These are phyloP conservation scores for Pangasius djambal DNA, from an alignment of 2,797 vertebrate genomes.

Conservation along the genomic window DNA sequence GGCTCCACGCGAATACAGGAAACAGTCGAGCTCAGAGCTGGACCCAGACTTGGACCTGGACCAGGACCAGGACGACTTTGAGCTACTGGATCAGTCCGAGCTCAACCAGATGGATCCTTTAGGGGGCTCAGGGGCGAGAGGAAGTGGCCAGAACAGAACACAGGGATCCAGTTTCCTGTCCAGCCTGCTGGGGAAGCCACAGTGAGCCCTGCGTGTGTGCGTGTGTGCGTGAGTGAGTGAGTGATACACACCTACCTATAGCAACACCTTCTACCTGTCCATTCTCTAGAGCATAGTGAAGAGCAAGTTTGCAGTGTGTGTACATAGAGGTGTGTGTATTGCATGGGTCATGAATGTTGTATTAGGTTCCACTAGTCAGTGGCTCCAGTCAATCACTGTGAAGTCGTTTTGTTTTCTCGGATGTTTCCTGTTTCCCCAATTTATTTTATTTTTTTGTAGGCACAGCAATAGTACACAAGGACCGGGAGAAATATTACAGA, in stretches of 20 bases:
- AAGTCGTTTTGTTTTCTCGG: slow-evolving; percentile 62
- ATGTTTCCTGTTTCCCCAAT: slow-evolving; percentile 27
- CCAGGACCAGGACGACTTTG: slow-evolving; percentile 93
- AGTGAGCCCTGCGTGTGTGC: slow-evolving; percentile 63
- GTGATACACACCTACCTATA: slow-evolving; percentile 30
- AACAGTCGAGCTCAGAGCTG: slow-evolving; percentile 89
- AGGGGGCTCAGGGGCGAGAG: slow-evolving; percentile 70
- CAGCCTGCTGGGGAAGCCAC: slow-evolving; percentile 78
- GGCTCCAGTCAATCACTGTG: slow-evolving; percentile 78
- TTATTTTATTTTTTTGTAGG: slow-evolving; percentile 68
- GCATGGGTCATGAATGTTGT: slow-evolving; percentile 49
- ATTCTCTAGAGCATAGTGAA: neutral
- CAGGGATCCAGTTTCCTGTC: slow-evolving; percentile 79
- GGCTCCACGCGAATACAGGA: slow-evolving; percentile 74
- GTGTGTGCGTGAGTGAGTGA: slow-evolving; percentile 25
- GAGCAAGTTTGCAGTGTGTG: slow-evolving; percentile 8
- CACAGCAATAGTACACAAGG: slow-evolving; percentile 74
- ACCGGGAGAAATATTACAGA: slow-evolving; percentile 16
- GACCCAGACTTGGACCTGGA: slow-evolving; percentile 90
- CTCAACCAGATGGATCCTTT: slow-evolving; percentile 92
- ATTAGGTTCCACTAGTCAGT: slow-evolving; percentile 65
- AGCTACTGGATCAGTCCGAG: slow-evolving; percentile 97
- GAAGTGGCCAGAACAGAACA: slow-evolving; percentile 65
- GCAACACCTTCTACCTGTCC: slow-evolving; percentile 28
- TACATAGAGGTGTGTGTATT: slow-evolving; percentile 25